Percentiles rank a stretch among this genome's conserved stretches.
Conservation (phyloP, 1,140 invertebrate genomes). For the Lethrus apterus region DNA sequence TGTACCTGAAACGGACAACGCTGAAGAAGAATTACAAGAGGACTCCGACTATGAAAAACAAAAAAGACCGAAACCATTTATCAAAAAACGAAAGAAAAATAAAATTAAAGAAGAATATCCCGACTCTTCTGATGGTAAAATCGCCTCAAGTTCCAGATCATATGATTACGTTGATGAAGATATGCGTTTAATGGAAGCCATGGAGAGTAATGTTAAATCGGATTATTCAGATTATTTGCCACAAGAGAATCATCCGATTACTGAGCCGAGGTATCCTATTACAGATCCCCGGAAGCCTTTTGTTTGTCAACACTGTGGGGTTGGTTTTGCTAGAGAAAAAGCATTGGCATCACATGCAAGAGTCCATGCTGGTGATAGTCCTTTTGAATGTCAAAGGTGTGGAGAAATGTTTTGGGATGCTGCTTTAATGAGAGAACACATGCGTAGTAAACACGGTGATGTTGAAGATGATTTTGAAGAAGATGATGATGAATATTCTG, state of each 20-base stretch:
- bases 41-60: constrained; percentile 24
- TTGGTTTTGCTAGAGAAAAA: constrained; percentile 72
- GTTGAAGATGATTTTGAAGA: constrained; percentile 41
- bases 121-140: constrained; percentile 23
- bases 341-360: constrained; percentile 64
- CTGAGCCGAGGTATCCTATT: constrained; percentile 53
- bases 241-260: constrained; percentile 41
- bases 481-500: constrained; percentile 45
- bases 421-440: constrained; percentile 56
- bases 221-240: constrained; percentile 33
- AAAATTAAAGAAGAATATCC: constrained; percentile 32
- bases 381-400: constrained; percentile 67
- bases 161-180: constrained; percentile 46
- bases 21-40: constrained; percentile 34
- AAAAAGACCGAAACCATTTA: constrained; percentile 16
- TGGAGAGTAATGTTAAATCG: constrained; percentile 39
- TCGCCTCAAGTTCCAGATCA: constrained; percentile 29
- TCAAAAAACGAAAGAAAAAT: constrained; percentile 22
- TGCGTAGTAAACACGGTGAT: constrained; percentile 43
- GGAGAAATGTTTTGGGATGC: constrained; percentile 73
- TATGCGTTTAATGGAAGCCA: constrained; percentile 42
- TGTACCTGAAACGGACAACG: constrained; percentile 45
- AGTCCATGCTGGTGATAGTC: constrained; percentile 66
- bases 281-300: constrained; percentile 68
- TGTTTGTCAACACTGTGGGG: constrained; percentile 70